Percentiles rank a stretch among this genome's conserved stretches.
phyloP scores from a whole-genome alignment of 2,113 vertebrate genomes.

The Noctilio leporinus region DNA sequence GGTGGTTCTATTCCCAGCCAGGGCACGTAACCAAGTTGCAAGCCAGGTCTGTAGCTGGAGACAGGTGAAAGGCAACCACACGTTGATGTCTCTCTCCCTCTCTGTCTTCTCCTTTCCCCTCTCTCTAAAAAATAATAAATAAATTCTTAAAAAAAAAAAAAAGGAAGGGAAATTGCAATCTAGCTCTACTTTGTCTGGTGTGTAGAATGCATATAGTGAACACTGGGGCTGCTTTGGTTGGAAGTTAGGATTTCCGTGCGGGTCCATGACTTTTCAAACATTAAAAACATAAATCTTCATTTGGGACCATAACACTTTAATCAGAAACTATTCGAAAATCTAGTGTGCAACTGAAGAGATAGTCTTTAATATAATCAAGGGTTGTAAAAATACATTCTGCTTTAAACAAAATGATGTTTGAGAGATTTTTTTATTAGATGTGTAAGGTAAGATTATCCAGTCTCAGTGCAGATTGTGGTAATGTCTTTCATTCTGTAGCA shows the following conservation, averaged over 20 bases:
- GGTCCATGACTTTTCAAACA: not conserved
- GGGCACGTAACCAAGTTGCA: no score
- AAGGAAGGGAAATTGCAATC: not conserved
- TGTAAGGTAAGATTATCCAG: not conserved
- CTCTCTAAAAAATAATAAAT: no score
- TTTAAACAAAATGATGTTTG: not conserved
- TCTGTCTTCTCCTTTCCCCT: no score
- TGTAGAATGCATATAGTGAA: not conserved
- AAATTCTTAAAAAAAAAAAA: no score
- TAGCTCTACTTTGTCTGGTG: not conserved
- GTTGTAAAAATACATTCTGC: not conserved
- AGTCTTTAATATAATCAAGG: not conserved
- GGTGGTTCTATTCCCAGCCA: no score
- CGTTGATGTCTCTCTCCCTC: no score
- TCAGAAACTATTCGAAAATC: not conserved
- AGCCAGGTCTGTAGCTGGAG: no score
- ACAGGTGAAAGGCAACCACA: no score
- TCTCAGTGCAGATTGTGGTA: not conserved
- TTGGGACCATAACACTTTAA: not conserved
- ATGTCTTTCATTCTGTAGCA: not conserved
- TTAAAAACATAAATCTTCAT: not conserved
- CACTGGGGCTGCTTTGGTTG: not conserved
- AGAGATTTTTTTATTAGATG: not conserved
- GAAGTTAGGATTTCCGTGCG: not conserved
- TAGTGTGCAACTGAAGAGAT: not conserved